Conservation (phyloP, 1,140 invertebrate genomes). For the Andrena cerasifolii region DNA sequence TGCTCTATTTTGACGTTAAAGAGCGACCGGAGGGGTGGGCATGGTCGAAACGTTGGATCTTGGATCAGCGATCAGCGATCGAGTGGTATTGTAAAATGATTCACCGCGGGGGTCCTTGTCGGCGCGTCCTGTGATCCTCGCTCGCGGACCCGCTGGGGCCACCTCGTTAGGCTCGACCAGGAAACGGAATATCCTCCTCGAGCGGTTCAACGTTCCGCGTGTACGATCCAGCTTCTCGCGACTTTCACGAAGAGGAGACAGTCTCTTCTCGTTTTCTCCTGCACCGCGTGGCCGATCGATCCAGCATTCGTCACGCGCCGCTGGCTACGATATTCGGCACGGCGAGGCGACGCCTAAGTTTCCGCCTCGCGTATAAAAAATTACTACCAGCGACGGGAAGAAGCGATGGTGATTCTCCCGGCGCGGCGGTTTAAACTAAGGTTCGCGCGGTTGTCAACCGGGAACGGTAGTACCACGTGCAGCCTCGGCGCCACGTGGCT, state of each 20-base stretch:
- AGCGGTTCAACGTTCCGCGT: slow-evolving; percentile 27
- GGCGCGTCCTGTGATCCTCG: slow-evolving; percentile 67
- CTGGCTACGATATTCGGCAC: slow-evolving; percentile 6
- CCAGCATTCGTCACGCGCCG: slow-evolving; percentile 15
- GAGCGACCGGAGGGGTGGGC: slow-evolving; percentile 28
- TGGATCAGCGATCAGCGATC: slow-evolving; percentile 55
- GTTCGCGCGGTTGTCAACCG: slow-evolving; percentile 25
- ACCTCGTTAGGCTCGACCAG: slow-evolving; percentile 69
- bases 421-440: no score
- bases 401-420: neutral
- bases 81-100: slow-evolving; percentile 68
- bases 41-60: slow-evolving; percentile 38
- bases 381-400: neutral
- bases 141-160: slow-evolving; percentile 61
- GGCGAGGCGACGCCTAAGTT: neutral
- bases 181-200: slow-evolving; percentile 61
- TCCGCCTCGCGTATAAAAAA: neutral
- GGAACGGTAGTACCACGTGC: slow-evolving; percentile 58
- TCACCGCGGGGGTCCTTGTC: slow-evolving; percentile 68
- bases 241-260: slow-evolving; percentile 27
- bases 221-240: neutral
- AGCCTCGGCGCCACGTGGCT: slow-evolving; percentile 61
- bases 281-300: neutral
- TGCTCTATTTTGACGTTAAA: slow-evolving; percentile 50
- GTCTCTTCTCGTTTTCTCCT: neutral